phyloP scores from a whole-genome alignment of 2,113 vertebrate genomes.

The Heterotilapia buettikoferi region DNA sequence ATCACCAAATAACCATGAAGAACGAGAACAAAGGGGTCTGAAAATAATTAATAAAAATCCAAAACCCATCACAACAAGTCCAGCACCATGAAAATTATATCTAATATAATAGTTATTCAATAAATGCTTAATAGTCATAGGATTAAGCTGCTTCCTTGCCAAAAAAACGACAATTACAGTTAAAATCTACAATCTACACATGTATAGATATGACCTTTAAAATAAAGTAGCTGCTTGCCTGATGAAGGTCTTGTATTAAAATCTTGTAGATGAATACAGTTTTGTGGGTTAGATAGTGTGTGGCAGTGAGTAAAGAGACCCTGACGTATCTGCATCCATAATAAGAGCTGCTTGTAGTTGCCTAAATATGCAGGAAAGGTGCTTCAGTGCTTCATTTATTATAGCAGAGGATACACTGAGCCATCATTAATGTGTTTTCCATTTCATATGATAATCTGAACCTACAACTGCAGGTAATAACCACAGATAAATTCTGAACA shows the following conservation, averaged over 20 bases:
- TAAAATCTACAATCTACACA: neutral
- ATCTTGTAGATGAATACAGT: neutral
- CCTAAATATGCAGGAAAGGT: neutral
- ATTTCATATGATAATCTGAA: neutral
- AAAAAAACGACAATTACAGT: neutral
- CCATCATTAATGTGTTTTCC: neutral
- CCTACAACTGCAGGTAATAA: neutral
- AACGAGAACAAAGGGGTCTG: neutral
- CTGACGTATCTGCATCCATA: neutral
- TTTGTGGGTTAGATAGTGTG: neutral
- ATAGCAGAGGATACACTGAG: neutral
- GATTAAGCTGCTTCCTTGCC: neutral
- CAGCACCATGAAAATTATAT: neutral
- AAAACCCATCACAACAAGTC: neutral
- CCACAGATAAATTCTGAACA: neutral
- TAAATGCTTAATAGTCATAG: neutral
- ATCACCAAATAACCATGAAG: neutral
- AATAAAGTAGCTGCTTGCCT: neutral
- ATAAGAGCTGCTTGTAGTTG: neutral
- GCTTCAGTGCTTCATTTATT: neutral
- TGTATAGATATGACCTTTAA: neutral
- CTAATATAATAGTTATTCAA: neutral
- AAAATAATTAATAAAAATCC: neutral
- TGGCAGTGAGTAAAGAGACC: neutral
- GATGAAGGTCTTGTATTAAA: neutral